Conservation (phyloP, 92 coral and sea anemone species). For the Chrysogorgia sp. region DNA sequence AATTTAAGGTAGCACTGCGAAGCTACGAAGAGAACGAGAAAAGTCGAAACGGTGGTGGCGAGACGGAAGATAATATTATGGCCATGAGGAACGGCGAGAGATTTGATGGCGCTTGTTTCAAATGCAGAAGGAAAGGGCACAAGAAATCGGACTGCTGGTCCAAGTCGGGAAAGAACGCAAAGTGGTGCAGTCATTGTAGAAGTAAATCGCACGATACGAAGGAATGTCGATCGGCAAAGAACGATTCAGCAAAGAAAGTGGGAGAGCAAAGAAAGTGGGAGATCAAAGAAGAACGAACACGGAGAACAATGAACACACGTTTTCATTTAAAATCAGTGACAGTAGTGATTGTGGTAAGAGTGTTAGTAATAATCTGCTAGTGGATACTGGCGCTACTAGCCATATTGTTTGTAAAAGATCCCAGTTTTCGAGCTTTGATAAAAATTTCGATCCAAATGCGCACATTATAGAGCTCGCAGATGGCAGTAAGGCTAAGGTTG, state of each 20-base stretch:
- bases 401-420: constrained; percentile 46
- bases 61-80: no score
- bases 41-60: no score
- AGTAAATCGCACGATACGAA: constrained; percentile 17
- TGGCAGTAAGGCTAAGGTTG: constrained; percentile 60
- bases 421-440: constrained; percentile 49
- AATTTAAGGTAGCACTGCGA: constrained; percentile 52
- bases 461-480: constrained; percentile 62
- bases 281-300: constrained; percentile 34
- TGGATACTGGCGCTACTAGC: constrained; percentile 62
- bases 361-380: constrained; percentile 34
- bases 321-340: constrained; percentile 11
- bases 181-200: constrained; percentile 16
- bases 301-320: constrained; percentile 25
- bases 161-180: constrained; percentile 4
- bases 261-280: no score
- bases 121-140: constrained; percentile 3
- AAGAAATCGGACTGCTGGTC: constrained; percentile 15
- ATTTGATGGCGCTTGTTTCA: constrained; percentile 32
- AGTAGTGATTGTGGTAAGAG: not conserved
- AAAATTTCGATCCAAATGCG: constrained; percentile 39
- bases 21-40: constrained; percentile 51
- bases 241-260: constrained; percentile 24
- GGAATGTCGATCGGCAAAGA: constrained; percentile 4
- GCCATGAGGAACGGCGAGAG: constrained; percentile 45